Evolutionary conservation across 1,140 invertebrate genomes (phyloP), one percentile per base, ranked within the genome.

Genomic region (Ips nitidus): DNA sequence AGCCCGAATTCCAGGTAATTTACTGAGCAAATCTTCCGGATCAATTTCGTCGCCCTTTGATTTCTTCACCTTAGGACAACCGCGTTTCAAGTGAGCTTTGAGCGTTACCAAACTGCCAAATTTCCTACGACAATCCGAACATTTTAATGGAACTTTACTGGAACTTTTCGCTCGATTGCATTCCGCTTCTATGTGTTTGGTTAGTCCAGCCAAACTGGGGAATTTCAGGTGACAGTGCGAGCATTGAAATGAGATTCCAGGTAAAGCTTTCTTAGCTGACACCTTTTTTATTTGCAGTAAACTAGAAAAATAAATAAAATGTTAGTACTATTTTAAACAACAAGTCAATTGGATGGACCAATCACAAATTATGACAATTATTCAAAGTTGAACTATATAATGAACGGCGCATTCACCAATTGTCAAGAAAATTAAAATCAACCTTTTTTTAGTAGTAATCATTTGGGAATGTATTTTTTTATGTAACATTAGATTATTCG

Each of bases 181-280:
- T 2, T 41, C 40, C 2, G 2, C 38, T 8, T 66, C 64, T 57
- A 71, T 71, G 39, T 71, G 69, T 1, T 4, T 8, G 36, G 43
- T 66, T 5, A 71, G 63, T 4, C 4, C 4, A 8, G 7, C 8
- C 7, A 71, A 50, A 41, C 43, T 60, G 8, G 40, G 8, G 38
- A 71, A 71, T 57, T 57, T 66, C 5, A 8, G 41, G 2, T 41
- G 37, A 38, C 69, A 71, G 41, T 59, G 38, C 3, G 47, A 64
- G 57, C 69, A 71, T 66, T 71, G 69, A 52, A 52, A 71, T 2
- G 57, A 61, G 37, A 71, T 71, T 39, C 56, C 63, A 7, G 64
- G 36, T 22, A 71, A 47, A 1, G 38, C 43, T 36, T 52, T 71
- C 4, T 22, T 41, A 8, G 53, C 3, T n/a, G 41, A 40, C 22